Base-by-base conservation (phyloP, 1,140 invertebrate genomes). In the Aphidius ervi region DNA sequence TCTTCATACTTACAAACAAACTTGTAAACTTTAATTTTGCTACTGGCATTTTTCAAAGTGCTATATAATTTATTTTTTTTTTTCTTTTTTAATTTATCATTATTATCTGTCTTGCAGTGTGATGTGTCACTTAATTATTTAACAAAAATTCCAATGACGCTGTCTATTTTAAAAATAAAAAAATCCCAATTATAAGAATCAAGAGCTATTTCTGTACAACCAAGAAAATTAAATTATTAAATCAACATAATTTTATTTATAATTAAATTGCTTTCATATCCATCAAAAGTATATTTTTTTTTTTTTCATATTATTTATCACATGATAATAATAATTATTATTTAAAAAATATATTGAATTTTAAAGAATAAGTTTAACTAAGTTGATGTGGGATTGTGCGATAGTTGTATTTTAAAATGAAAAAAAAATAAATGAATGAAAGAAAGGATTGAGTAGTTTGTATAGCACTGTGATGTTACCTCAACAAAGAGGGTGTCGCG, bases 91-190 rank as follows among this genome's bases (percentile, higher is more conserved):
- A 41, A 37, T 16, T 53, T 50, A 31, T 50, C 23, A 23, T 50
- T n/a, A 10, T 53, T 53, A 8, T 40, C 49, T n/a, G 45, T 49
- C 55, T 16, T 37, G 9, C 37, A 31, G 58, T 31, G 37, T 42
- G 45, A 43, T 10, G 5, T 67, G 70, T 66, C 67, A 70, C 76
- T 78, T 78, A 79, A 79, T 79, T 79, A 79, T 79, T 78, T 79
- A 78, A 78, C 71, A 75, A 79, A 74, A 74, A 79, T 76, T 76
- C 74, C 74, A 67, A 73, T 73, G 74, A 78, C 74, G 75, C 76
- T 79, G 69, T 75, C 71, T 70, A 65, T 67, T 16, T 59, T 63
- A 58, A 63, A 63, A 16, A 0, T 16, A 16, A 16, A 16, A 16
- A 16, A 16, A 16, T 16, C 16, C 0, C 16, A 16, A 16, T 16